Evolutionary conservation across 1,140 invertebrate genomes (phyloP), one percentile per base, ranked within the genome.

Genomic region (Drosophila funebris): DNA sequence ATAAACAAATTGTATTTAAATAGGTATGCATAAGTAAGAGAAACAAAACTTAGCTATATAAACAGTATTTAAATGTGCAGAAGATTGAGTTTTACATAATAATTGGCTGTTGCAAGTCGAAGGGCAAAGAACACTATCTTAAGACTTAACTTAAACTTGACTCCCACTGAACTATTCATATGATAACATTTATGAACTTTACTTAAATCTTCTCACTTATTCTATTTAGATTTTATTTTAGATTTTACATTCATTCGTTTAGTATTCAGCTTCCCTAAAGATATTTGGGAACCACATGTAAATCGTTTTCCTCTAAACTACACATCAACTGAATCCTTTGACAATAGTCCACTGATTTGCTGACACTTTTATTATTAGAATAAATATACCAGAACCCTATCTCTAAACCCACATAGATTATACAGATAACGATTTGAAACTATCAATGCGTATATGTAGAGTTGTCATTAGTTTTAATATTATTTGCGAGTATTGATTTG

Each of bases 1-100:
- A 71, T 64, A 56, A 71, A 64, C 54, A 72, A 72, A 53, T 53
- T 39, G 68, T 29, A 72, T 66, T 76, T 72, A 76, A 72, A 46
- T 48, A 54, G 60, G 52, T 57, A 54, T 61, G 56, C 73, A 76
- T 72, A 76, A 76, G 62, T 61, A 67, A 66, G 24, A 22, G 22
- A 43, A 11, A 11, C 5, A 48, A 48, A 72, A 48, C 46, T 46
- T 22, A 29, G 33, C 52, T n/a, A 33, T n/a, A 39, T 63, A 62
- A 70, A 48, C 53, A 52, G 58, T 9, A 44, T 36, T 43, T 66
- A 27, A 52, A 36, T 14, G 13, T 16, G 11, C 7, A 48, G 27
- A 22, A 24, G 31, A 54, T 63, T 46, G 24, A n/a, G 31, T 33
- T 58, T 72, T 72, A 53, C 69, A 72, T 66, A 72, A 53, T 72